These are phyloP conservation scores for Danaus chrysippus DNA, from an alignment of 2,888 invertebrate genomes.

Conservation along the genomic window DNA sequence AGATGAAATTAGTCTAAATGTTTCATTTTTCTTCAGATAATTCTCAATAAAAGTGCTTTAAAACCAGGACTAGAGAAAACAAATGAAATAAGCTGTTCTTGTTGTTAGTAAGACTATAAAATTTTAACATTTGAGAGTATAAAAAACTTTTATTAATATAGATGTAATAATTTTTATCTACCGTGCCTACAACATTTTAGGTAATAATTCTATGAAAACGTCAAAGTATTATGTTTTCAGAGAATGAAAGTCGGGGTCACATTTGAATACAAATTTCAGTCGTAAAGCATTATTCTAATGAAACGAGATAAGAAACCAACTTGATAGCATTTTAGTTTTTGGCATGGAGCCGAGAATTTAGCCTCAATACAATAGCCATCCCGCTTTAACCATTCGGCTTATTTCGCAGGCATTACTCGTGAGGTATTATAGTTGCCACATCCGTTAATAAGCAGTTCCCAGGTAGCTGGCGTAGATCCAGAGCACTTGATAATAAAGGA, in stretches of 20 bases:
- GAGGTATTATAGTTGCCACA: conserved; percentile 31
- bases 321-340: conserved; percentile 25
- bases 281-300: conserved; percentile 27
- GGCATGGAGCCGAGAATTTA: conserved; percentile 27
- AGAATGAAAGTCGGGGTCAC: not conserved
- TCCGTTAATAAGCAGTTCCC: conserved; percentile 36
- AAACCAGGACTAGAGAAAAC: no score
- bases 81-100: no score
- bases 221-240: not conserved
- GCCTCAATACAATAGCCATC: conserved; percentile 12
- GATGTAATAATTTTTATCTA: no score
- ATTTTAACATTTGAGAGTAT: no score
- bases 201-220: no score
- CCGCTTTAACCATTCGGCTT: conserved; percentile 14
- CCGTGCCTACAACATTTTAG: no score
- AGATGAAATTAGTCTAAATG: no score
- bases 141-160: no score
- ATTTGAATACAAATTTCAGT: conserved; percentile 4
- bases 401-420: conserved; percentile 20
- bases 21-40: no score
- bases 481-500: conserved; percentile 37
- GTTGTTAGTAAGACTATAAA: no score
- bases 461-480: conserved; percentile 38
- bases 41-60: no score
- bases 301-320: conserved; percentile 25